Conservation (phyloP, 2,113 vertebrate genomes). For the Rhabdomys dilectus region DNA sequence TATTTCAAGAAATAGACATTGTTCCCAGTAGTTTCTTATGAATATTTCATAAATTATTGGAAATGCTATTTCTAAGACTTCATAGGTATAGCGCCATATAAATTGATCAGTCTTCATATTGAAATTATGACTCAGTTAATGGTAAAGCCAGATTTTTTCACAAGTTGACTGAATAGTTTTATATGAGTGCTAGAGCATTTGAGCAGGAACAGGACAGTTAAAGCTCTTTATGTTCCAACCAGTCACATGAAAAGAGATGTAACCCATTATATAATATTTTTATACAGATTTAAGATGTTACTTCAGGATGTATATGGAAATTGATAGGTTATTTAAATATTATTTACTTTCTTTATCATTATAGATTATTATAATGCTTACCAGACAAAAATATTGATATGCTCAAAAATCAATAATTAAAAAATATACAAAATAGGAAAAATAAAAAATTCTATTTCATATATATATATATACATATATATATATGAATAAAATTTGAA, state of each 20-base stretch:
- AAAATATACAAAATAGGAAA: neutral
- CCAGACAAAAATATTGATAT: neutral
- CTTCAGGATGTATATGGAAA: constrained; percentile 47
- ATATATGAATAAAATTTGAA: neutral
- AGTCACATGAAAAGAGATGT: constrained; percentile 22
- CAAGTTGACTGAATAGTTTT: constrained; percentile 32
- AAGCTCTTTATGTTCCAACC: neutral
- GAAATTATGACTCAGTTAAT: neutral
- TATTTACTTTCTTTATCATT: neutral
- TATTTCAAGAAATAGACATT: constrained; percentile 76
- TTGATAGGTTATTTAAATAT: neutral
- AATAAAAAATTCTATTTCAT: neutral
- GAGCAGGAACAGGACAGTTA: neutral
- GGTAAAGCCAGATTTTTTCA: neutral
- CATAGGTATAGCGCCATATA: constrained; percentile 52
- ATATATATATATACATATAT: neutral
- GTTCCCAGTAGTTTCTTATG: constrained; percentile 72
- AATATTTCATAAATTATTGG: constrained; percentile 70
- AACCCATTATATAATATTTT: constrained; percentile 10
- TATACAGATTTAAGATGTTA: neutral
- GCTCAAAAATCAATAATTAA: neutral
- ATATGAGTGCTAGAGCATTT: neutral
- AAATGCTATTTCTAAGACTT: constrained; percentile 71
- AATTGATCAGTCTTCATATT: constrained; percentile 38
- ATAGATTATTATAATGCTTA: constrained; percentile 9